phyloP scores from a whole-genome alignment of 2,888 invertebrate genomes.

The Ceramica pisi region DNA sequence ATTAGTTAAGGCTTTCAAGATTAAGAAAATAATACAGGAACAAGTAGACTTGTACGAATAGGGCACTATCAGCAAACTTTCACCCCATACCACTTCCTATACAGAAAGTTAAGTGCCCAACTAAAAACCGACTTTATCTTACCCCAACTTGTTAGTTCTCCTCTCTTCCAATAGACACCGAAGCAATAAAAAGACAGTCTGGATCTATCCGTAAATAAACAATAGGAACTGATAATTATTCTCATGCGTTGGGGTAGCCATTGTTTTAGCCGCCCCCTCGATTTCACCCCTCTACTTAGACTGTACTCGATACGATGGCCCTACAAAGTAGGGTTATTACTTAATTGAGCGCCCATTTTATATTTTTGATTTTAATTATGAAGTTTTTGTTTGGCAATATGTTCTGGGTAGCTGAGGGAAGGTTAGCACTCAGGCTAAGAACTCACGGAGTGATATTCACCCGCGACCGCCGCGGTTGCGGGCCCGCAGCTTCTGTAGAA shows the following conservation, averaged over 20 bases:
- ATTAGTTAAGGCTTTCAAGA: not conserved
- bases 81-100: not conserved
- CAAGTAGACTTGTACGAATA: not conserved
- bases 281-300: conserved; percentile 75
- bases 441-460: too few relatives aligned
- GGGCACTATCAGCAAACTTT: not conserved
- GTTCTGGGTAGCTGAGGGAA: conserved; percentile 24
- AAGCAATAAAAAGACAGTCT: conserved; percentile 83
- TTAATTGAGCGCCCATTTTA: conserved; percentile 78
- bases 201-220: conserved; percentile 78
- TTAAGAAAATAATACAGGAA: not conserved
- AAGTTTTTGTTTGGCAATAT: conserved; percentile 49
- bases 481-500: too few relatives aligned
- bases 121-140: conserved; percentile 37
- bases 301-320: conserved; percentile 81
- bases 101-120: conserved; percentile 39
- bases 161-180: conserved; percentile 43
- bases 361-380: conserved; percentile 67
- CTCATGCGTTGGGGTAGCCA: conserved; percentile 76
- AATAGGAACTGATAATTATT: conserved; percentile 85
- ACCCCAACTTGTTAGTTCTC: conserved; percentile 46
- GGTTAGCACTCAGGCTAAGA: conserved; percentile 13
- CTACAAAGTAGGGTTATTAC: conserved; percentile 84
- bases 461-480: too few relatives aligned
- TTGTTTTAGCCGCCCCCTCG: conserved; percentile 82